Evolutionary conservation across 2,113 vertebrate species (phyloP).

Genomic region (Rallus limicola): DNA sequence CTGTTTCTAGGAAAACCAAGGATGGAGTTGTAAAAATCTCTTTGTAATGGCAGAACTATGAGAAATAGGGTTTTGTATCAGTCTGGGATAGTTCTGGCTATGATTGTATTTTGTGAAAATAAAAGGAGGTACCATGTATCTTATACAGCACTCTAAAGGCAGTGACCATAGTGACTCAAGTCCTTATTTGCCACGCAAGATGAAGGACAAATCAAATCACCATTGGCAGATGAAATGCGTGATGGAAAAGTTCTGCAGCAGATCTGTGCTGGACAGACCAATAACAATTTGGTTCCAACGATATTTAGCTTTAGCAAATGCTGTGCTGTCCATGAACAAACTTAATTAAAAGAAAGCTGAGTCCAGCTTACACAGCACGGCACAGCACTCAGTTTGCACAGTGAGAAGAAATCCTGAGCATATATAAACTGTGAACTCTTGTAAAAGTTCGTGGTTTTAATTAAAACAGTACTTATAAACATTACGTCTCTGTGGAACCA

Average conservation of each 20-base stretch:
- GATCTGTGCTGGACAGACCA: neutral
- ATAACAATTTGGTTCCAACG: neutral
- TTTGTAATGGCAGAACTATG: neutral
- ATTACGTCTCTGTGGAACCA: neutral
- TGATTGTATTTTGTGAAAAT: neutral
- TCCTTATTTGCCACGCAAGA: neutral
- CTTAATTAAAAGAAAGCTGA: conserved; percentile 59
- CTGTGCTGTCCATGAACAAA: conserved; percentile 30
- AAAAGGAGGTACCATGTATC: neutral
- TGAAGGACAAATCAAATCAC: conserved; percentile 38
- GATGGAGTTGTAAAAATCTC: neutral
- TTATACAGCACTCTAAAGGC: neutral
- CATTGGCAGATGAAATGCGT: conserved; percentile 7
- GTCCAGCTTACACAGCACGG: conserved; percentile 2
- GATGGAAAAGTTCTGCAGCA: conserved; percentile 22
- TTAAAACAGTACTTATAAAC: conserved; percentile 27
- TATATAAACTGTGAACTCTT: conserved; percentile 14
- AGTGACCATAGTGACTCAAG: neutral
- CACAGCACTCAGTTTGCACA: conserved; percentile 13
- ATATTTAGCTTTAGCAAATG: conserved; percentile 55
- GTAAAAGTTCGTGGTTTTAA: conserved; percentile 52
- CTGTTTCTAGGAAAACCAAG: neutral
- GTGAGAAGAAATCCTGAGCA: neutral
- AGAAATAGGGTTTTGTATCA: neutral
- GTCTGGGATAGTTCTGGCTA: neutral